Conservation (phyloP, 2,888 invertebrate genomes). For the Limnephilus lunatus region DNA sequence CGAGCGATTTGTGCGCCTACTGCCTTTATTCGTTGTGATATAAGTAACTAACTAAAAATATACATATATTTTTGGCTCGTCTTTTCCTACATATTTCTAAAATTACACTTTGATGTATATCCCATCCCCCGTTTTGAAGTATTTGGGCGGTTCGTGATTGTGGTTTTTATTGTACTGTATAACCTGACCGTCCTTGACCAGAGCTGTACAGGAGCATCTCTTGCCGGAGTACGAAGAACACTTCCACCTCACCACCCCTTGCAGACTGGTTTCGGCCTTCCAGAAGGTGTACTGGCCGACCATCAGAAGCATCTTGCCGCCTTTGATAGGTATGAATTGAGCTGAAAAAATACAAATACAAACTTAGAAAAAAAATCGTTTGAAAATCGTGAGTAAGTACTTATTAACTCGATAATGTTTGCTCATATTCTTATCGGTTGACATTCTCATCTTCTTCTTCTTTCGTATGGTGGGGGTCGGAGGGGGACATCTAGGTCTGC, state of each 20-base stretch:
- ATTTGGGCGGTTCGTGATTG: slow-evolving; percentile 41
- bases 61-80: too few species aligned
- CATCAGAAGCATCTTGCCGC: slow-evolving; percentile 36
- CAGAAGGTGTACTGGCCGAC: slow-evolving; percentile 34
- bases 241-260: slow-evolving; percentile 42
- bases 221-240: slow-evolving; percentile 43
- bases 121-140: background rate
- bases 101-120: slow-evolving; percentile 23
- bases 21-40: too few species aligned
- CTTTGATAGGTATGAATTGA: slow-evolving; percentile 21
- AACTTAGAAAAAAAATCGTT: background rate
- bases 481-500: too few species aligned
- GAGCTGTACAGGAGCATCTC: slow-evolving; percentile 6
- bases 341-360: background rate
- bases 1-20: too few species aligned
- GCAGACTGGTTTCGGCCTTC: background rate
- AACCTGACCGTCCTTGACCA: background rate
- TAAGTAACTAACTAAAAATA: too few species aligned
- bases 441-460: too few species aligned
- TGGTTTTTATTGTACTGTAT: slow-evolving; percentile 18
- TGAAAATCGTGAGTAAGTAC: too few species aligned
- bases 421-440: too few species aligned
- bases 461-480: too few species aligned
- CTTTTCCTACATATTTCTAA: background rate
- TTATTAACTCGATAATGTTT: too few species aligned